Evolutionary conservation across 2,113 vertebrate species (phyloP).

Genomic region (Ammodytes marinus): DNA sequence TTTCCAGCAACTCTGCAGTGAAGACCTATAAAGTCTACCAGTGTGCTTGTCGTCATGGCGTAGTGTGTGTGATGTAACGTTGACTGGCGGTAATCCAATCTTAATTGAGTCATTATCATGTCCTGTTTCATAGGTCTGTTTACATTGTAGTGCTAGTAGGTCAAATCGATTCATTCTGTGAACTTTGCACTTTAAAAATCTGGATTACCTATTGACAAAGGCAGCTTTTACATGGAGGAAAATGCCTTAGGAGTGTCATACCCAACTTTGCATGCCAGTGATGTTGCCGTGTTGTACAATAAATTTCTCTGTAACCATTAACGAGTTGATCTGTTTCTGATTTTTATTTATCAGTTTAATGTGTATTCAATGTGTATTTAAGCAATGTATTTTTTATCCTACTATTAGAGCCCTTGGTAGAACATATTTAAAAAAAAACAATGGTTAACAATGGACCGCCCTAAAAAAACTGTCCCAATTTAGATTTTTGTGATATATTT

Average conservation of each 20-base stretch:
- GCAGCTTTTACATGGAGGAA: conserved; percentile 80
- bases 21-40: conserved; percentile 54
- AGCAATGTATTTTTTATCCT: not conserved
- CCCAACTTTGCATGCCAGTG: conserved; percentile 80
- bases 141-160: conserved; percentile 75
- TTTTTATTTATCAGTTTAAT: not conserved
- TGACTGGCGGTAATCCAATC: conserved; percentile 51
- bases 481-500: not conserved
- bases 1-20: conserved; percentile 49
- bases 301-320: conserved; percentile 70
- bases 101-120: conserved; percentile 63
- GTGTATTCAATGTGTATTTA: conserved; percentile 1
- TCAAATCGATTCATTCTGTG: conserved; percentile 74
- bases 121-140: conserved; percentile 71
- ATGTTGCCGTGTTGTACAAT: conserved; percentile 74
- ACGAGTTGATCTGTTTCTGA: not conserved
- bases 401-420: not conserved
- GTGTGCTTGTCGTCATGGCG: conserved; percentile 59
- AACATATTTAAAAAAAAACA: not conserved
- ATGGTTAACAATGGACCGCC: not conserved
- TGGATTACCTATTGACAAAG: conserved; percentile 78
- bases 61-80: conserved; percentile 56
- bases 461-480: not conserved
- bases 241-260: conserved; percentile 80
- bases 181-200: conserved; percentile 84